Base-by-base conservation (phyloP, 2,888 invertebrate species). In the Erebia aethiops region DNA sequence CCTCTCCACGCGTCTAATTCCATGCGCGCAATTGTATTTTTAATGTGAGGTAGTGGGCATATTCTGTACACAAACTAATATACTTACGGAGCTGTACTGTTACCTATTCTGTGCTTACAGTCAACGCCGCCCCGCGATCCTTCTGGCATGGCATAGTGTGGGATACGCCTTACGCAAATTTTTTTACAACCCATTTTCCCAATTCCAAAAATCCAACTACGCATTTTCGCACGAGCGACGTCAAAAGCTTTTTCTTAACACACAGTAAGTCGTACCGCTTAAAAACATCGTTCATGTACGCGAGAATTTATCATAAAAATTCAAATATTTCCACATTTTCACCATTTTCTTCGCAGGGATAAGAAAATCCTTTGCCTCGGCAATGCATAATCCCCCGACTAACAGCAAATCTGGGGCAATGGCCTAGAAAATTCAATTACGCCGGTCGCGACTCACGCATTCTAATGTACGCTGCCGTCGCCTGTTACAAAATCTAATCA, bases 351-450 rank as follows among this genome's bases (percentile, higher is more conserved):
- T 46, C 21, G 54, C 66, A n/a, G 21, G 66, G 54, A 43, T 77
- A 76, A 78, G 76, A 74, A 76, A 78, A 79, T 77, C 76, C 75
- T 67, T 72, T 72, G 76, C 74, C 46, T 71, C 67, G 72, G 80
- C 77, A 79, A 82, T 82, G 82, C 82, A 84, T 84, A 85, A 85
- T 84, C 81, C 83, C 67, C 35, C 67, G 71, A 74, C 73, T 71
- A 75, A 75, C 81, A 79, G 79, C 79, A 83, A 84, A 86, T 85
- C 85, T 81, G 81, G 79, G 76, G 89, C 87, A 86, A 90, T 91
- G 91, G 89, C 87, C 88, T 89, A 90, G 91, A 91, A 91, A 92
- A 92, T 91, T 91, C 91, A 92, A 92, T 92, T 92, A 90, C 86
- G 82, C 76, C 75, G 82, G 83, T 82, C 83, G 85, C 88, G 87